Conservation (phyloP, 2,888 invertebrate genomes). For the Dryomyza anilis region DNA sequence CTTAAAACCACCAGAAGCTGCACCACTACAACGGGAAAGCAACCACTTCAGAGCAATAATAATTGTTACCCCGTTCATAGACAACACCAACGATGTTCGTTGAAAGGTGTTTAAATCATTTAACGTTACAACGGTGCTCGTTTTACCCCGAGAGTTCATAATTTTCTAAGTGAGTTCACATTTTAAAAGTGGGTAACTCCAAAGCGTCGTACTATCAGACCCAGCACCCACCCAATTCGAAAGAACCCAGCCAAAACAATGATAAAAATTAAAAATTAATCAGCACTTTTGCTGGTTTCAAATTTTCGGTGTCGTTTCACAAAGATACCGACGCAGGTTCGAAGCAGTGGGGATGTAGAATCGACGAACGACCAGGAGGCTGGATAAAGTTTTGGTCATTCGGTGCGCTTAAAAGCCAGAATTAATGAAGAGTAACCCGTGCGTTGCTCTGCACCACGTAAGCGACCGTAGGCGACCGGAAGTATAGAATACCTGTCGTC, state of each 20-base stretch:
- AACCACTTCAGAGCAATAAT: conserved; percentile 15
- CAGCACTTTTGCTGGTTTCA: conserved; percentile 46
- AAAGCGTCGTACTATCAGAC: too few relatives aligned
- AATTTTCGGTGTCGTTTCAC: conserved; percentile 39
- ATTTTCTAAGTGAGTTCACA: conserved; percentile 24
- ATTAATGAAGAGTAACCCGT: not conserved
- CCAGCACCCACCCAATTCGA: not conserved
- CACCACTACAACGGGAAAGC: not conserved
- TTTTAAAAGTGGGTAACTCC: not conserved
- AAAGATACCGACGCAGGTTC: too few relatives aligned
- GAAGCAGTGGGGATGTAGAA: too few relatives aligned
- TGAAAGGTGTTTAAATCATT: conserved; percentile 25
- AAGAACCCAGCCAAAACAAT: not conserved
- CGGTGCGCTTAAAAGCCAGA: conserved; percentile 4
- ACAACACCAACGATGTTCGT: not conserved
- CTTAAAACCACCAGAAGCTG: not conserved
- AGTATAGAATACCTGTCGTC: too few relatives aligned
- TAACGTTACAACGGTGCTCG: not conserved
- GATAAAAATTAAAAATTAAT: conserved; percentile 51
- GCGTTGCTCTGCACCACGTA: not conserved
- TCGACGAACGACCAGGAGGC: too few relatives aligned
- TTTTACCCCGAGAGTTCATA: conserved; percentile 5
- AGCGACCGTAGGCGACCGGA: not conserved
- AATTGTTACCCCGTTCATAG: conserved; percentile 2
- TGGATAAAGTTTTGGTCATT: conserved; percentile 16